Evolutionary conservation across 2,888 invertebrate species (phyloP).

Genomic region (Oegoconia quadripuncta): DNA sequence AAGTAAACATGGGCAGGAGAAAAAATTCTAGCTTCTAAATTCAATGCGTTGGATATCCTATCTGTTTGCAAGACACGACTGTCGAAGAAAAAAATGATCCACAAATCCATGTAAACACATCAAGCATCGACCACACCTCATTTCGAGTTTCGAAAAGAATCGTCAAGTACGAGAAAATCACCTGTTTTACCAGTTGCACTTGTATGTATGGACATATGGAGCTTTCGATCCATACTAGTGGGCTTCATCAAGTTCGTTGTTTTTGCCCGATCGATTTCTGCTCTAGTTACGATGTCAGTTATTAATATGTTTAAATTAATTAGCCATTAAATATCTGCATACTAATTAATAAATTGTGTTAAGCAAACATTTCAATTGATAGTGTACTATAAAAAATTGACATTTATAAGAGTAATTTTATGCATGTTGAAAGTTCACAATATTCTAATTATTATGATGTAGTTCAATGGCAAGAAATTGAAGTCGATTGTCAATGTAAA

Average conservation of each 20-base stretch:
- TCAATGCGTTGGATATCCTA: no score
- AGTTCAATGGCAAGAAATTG: no score
- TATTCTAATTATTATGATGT: no score
- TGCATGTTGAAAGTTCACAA: no score
- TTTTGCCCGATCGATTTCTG: conserved; percentile 7
- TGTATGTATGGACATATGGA: no score
- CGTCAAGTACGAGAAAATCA: conserved; percentile 12
- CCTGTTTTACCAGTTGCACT: conserved; percentile 4
- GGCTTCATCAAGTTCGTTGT: conserved; percentile 2
- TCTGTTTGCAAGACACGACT: background rate
- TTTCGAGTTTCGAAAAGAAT: conserved; percentile 9
- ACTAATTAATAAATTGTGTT: no score
- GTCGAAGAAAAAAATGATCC: background rate
- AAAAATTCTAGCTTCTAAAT: no score
- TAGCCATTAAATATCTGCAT: background rate
- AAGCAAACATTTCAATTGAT: background rate
- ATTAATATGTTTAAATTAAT: background rate
- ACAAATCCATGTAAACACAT: background rate
- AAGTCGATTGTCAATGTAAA: no score
- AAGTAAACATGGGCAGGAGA: no score
- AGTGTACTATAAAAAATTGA: no score
- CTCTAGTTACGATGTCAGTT: background rate
- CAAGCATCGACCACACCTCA: background rate
- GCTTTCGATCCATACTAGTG: conserved; percentile 7
- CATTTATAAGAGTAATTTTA: no score